phyloP scores from a whole-genome alignment of 2,888 invertebrate genomes.

The Camptogramma bilineatum region DNA sequence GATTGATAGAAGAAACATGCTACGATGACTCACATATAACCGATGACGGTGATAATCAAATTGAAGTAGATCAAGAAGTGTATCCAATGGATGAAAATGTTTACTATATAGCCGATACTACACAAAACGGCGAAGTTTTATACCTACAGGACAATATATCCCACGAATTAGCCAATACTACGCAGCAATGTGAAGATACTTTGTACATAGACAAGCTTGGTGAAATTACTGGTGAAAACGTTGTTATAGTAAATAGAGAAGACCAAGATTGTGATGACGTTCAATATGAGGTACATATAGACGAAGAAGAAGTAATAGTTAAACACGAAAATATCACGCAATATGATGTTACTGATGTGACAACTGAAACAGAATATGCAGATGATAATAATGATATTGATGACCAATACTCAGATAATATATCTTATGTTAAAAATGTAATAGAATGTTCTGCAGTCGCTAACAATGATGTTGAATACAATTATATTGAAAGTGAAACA shows the following conservation, averaged over 20 bases:
- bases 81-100: constrained; percentile 27
- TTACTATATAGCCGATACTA: constrained; percentile 16
- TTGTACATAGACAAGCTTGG: neutral
- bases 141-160: neutral
- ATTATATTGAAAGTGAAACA: constrained; percentile 3
- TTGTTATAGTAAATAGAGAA: neutral
- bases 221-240: neutral
- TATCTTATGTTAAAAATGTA: neutral
- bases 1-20: constrained; percentile 10
- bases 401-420: neutral
- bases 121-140: neutral
- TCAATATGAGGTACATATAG: constrained; percentile 2
- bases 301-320: constrained; percentile 2
- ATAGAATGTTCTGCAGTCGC: neutral
- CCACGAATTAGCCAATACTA: neutral
- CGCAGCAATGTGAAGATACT: neutral
- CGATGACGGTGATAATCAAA: constrained; percentile 9
- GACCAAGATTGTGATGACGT: neutral
- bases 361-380: neutral
- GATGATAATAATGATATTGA: neutral
- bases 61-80: constrained; percentile 25
- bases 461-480: constrained; percentile 5
- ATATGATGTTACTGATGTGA: neutral
- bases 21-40: neutral
- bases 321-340: neutral